Base-by-base conservation (phyloP, 2,113 vertebrate species). In the Chaetodon auriga region DNA sequence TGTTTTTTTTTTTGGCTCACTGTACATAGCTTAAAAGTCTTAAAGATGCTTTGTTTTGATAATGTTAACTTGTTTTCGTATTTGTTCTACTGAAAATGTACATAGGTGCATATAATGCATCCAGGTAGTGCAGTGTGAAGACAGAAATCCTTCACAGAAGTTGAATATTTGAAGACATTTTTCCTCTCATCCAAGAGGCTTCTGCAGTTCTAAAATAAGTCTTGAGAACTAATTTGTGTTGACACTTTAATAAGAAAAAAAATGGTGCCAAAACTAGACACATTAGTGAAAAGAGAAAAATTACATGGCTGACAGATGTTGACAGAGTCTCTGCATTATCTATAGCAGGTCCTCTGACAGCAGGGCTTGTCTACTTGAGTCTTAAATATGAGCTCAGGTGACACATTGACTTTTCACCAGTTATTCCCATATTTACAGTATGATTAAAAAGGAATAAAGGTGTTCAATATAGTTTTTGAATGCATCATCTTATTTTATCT, bases 401-500 rank as follows among this genome's bases (percentile, higher is more conserved):
- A 74, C 69, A 68, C 36, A 54, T 23, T 62, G 46, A 62, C 8
- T 36, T 54, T 45, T 46, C 8, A 19, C 3, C n/a, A 49, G 1
- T 30, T 51, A 16, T 43, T 18, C 6, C 54, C 10, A 30, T 41
- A 64, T 65, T 10, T 36, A 23, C 0, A 76, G 7, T 58, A 25
- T 36, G 25, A 73, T 55, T 66, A 16, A 21, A 48, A 62, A 58
- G 15, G 7, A 5, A 46, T 21, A 30, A 13, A 51, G 1, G 1
- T 49, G 7, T 70, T 69, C 1, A 1, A 16, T 54, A 13, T 48
- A 68, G 35, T 66, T 81, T 72, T 65, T 62, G 36, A 84, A 60
- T 68, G 41, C 38, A 12, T 41, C 11, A 6, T 78, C 5, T 7
- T 58, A 2, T 60, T 62, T 57, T 36, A 43, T 57, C 6, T 80